Conservation (phyloP, 2,888 invertebrate genomes). For the Agrotis puta region DNA sequence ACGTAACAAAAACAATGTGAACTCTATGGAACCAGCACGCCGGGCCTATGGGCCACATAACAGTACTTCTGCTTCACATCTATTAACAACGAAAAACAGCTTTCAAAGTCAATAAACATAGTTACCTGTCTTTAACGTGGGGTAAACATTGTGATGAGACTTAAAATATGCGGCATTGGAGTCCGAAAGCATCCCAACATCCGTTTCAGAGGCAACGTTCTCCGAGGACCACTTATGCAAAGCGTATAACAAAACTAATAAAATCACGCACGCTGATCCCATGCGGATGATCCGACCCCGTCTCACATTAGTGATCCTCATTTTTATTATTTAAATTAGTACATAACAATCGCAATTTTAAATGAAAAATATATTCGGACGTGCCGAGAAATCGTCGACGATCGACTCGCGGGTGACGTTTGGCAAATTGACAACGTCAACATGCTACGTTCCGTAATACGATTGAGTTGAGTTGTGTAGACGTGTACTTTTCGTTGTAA, state of each 20-base stretch:
- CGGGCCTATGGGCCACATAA: conserved; percentile 73
- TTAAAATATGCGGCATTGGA: conserved; percentile 75
- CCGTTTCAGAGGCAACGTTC: conserved; percentile 74
- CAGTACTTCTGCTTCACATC: conserved; percentile 63
- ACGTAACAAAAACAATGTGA: conserved; percentile 72
- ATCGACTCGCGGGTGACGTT: conserved; percentile 64
- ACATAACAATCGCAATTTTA: conserved; percentile 70
- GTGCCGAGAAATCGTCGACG: conserved; percentile 65
- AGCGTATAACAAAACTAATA: conserved; percentile 92
- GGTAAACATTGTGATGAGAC: conserved; percentile 83
- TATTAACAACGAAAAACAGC: conserved; percentile 28
- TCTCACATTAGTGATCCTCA: conserved; percentile 92
- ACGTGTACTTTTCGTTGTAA: conserved; percentile 10
- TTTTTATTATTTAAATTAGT: conserved; percentile 74
- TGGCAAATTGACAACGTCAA: conserved; percentile 72
- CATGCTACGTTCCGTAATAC: conserved; percentile 58
- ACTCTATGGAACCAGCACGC: conserved; percentile 64
- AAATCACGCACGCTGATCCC: conserved; percentile 86
- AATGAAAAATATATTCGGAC: conserved; percentile 36
- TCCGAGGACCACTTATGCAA: conserved; percentile 91
- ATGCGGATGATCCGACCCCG: conserved; percentile 91
- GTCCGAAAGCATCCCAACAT: conserved; percentile 68
- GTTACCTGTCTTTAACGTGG: conserved; percentile 83
- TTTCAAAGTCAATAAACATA: conserved; percentile 38
- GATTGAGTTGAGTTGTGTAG: conserved; percentile 1